Conservation (phyloP, 2,113 vertebrate genomes). For the Sporophila hypoxantha region DNA sequence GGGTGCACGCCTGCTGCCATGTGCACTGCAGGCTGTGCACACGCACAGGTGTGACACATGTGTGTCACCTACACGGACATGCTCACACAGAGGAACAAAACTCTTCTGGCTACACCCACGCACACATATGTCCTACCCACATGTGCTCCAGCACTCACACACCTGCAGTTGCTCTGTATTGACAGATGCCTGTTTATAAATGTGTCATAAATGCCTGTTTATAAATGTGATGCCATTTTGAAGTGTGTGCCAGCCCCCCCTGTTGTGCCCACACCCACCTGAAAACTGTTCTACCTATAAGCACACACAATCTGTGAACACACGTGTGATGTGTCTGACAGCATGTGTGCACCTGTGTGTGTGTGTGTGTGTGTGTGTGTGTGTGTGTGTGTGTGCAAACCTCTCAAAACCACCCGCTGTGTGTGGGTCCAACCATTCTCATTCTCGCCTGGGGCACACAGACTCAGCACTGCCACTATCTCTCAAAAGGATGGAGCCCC, state of each 20-base stretch:
- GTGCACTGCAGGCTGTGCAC: neutral
- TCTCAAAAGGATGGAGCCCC: neutral
- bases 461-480: accelerated
- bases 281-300: neutral
- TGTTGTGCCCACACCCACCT: too few relatives aligned
- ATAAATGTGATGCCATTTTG: neutral
- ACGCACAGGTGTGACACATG: neutral
- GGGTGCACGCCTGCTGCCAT: too few relatives aligned
- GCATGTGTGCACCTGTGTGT: accelerated
- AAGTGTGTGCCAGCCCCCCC: neutral
- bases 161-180: accelerated
- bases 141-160: accelerated
- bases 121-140: neutral
- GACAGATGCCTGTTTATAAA: neutral
- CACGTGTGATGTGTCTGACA: accelerated
- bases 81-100: accelerated
- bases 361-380: accelerated
- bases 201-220: neutral
- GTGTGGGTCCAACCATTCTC: neutral
- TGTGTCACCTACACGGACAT: neutral
- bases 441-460: too few relatives aligned
- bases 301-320: accelerated
- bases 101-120: neutral
- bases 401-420: neutral
- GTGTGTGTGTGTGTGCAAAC: neutral